Evolutionary conservation across 2,797 vertebrate species (phyloP).

Genomic region (Bradypodion ventrale): DNA sequence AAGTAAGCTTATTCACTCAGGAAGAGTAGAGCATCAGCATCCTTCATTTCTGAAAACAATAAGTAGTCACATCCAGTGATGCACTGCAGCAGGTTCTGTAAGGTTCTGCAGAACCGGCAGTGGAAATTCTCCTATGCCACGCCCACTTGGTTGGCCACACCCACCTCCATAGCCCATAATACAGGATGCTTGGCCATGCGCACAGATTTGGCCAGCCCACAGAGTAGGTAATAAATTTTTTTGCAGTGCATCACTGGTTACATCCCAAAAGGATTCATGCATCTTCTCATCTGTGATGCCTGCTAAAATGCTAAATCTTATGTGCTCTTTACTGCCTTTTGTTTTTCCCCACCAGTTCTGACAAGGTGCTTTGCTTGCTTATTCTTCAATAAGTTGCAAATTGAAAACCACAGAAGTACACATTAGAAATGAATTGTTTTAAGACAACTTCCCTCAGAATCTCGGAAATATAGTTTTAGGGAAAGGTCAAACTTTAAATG

Average conservation of each 20-base stretch:
- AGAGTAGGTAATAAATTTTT: too few relatives aligned
- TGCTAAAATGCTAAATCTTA: not conserved
- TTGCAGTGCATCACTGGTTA: too few relatives aligned
- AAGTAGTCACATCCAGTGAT: not conserved
- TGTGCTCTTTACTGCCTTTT: not conserved
- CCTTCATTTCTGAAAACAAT: not conserved
- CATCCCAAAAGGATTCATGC: not conserved
- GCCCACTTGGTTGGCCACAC: too few relatives aligned
- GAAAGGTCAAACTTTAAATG: conserved; percentile 12
- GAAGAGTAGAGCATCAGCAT: not conserved
- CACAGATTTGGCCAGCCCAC: too few relatives aligned
- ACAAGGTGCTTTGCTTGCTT: not conserved
- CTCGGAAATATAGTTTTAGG: not conserved
- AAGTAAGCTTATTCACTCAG: not conserved
- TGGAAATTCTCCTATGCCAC: too few relatives aligned
- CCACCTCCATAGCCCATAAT: too few relatives aligned
- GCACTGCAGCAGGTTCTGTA: too few relatives aligned
- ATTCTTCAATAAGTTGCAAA: not conserved
- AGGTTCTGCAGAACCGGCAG: too few relatives aligned
- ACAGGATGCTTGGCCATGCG: too few relatives aligned
- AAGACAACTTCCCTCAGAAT: conserved; percentile 1
- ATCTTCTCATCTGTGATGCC: not conserved
- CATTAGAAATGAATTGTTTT: not conserved
- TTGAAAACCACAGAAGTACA: not conserved
- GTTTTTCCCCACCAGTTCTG: not conserved